Evolutionary conservation across 2,113 vertebrate genomes (phyloP).

Genomic region (Chamaea fasciata): DNA sequence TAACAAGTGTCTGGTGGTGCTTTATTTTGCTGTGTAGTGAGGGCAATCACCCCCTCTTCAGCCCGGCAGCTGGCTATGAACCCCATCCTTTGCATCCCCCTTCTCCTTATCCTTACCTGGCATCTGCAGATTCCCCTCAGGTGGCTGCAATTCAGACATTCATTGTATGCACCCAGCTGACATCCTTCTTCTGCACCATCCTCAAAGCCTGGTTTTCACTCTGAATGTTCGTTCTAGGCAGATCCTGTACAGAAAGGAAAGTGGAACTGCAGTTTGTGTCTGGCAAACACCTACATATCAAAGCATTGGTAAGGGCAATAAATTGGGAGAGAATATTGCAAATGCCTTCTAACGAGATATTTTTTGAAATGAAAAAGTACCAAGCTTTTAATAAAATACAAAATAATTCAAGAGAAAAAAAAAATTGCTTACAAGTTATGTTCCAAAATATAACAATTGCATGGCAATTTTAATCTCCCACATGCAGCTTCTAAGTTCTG

Average conservation of each 20-base stretch:
- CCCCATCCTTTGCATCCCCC: not conserved
- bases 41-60: not conserved
- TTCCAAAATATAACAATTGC: not conserved
- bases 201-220: not conserved
- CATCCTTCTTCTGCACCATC: not conserved
- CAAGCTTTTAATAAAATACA: not conserved
- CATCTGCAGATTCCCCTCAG: not conserved
- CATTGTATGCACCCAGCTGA: not conserved
- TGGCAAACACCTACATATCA: not conserved
- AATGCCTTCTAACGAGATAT: not conserved
- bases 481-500: not conserved
- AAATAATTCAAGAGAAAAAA: not conserved
- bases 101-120: not conserved
- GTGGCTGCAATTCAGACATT: not conserved
- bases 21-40: fast-evolving
- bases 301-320: not conserved
- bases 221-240: not conserved
- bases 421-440: not conserved
- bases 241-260: not conserved
- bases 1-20: not conserved
- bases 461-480: not conserved
- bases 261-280: not conserved
- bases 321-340: not conserved
- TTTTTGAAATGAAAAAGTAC: not conserved
- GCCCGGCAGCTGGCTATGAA: not conserved